Evolutionary conservation across 1,140 invertebrate species (phyloP), one percentile per base, ranked within the genome.

Genomic region (Mesaphorura yosii): DNA sequence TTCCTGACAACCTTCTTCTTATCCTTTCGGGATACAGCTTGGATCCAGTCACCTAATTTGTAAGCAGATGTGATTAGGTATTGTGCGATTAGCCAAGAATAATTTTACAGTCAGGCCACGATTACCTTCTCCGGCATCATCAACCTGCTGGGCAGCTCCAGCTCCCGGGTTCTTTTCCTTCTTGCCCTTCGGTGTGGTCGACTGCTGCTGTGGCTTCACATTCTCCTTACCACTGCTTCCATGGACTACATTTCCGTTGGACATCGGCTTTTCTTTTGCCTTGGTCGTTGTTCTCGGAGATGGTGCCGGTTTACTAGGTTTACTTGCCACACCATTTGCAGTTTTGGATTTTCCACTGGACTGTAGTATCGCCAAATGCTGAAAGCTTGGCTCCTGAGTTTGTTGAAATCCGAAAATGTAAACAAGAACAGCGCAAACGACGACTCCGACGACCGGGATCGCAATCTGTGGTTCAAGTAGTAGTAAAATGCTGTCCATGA

Each of bases 321-420:
- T 46, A 47, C 23, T 23, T 22, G 29, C 19, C 20, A 42, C n/a
- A 14, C 15, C 20, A 17, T 15, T 10, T 51, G 41, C 25, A 37
- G 6, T 42, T 12, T 42, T 51, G 23, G 25, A 19, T 17, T 55
- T 42, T 4, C 25, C 25, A 3, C 19, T 49, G 12, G 48, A 51
- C n/a, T 61, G 58, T 6, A 58, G 49, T 7, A 61, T 41, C 25
- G 78, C 73, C 29, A 82, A 69, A 64, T 82, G 80, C 62, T 79
- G 77, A 64, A 82, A 83, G 59, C 78, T 77, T 61, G 81, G 81
- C 68, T 81, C 79, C 66, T 82, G 78, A 45, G 79, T 76, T 58
- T 78, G 75, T 69, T 80, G 79, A 68, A 84, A 82, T 49, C 81
- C 80, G 66, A 82, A 83, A 48, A 73, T 75, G 70, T 81, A 83